phyloP scores from a whole-genome alignment of 2,113 vertebrate species.

The Arothron firmamentum region DNA sequence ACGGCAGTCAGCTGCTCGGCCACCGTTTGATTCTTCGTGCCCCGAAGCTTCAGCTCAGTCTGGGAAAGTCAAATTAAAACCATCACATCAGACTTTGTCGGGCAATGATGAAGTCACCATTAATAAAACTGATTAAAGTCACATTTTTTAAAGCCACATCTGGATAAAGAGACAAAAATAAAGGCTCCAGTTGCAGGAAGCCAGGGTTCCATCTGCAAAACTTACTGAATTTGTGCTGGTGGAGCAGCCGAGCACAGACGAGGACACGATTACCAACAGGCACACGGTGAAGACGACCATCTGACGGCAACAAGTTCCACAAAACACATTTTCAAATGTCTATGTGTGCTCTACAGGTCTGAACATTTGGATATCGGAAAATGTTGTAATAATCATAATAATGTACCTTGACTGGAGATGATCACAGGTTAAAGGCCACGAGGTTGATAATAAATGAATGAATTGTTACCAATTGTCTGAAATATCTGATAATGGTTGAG shows the following conservation, averaged over 20 bases:
- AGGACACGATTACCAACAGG: slow-evolving; percentile 31
- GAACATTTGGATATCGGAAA: background rate
- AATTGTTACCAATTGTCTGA: background rate
- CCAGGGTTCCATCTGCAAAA: background rate
- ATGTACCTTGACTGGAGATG: slow-evolving; percentile 14
- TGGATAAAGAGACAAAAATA: too few relatives aligned
- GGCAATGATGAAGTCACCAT: too few relatives aligned
- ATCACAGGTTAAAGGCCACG: background rate
- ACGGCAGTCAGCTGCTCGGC: slow-evolving; percentile 12
- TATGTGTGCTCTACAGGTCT: too few relatives aligned
- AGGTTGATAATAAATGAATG: background rate
- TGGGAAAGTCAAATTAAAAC: background rate
- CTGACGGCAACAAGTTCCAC: slow-evolving; percentile 33
- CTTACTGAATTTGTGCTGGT: slow-evolving; percentile 36
- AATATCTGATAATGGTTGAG: background rate
- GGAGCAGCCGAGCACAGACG: slow-evolving; percentile 29
- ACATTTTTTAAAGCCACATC: too few relatives aligned
- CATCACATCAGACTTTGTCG: too few relatives aligned
- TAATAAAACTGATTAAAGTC: too few relatives aligned
- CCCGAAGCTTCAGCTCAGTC: slow-evolving; percentile 4
- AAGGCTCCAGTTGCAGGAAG: too few relatives aligned
- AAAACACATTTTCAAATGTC: background rate
- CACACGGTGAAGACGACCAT: slow-evolving; percentile 40
- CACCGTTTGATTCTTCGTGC: background rate
- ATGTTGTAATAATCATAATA: background rate